Percentiles rank a stretch among this genome's conserved stretches.
These are phyloP conservation scores for Lordiphosa collinella DNA, from an alignment of 1,140 invertebrate species.

Conservation along the genomic window DNA sequence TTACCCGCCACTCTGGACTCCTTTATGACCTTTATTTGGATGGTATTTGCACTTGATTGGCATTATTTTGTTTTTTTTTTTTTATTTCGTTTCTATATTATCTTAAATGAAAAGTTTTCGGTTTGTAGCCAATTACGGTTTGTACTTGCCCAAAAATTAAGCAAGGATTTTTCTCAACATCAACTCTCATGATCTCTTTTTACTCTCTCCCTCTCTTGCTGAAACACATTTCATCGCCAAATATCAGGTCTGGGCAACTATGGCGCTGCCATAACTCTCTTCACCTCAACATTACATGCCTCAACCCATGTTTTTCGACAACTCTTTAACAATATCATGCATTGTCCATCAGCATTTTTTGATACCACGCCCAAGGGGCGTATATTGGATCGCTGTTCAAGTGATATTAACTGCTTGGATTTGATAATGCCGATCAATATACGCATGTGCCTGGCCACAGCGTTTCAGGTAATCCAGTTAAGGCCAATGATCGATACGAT, in stretches of 20 bases:
- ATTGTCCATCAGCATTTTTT: conserved; percentile 87
- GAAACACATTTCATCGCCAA: not conserved
- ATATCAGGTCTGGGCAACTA: conserved; percentile 72
- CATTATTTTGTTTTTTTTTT: conserved; percentile 80
- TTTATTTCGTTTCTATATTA: conserved; percentile 11
- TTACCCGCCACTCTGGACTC: conserved; percentile 86
- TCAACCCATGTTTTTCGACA: conserved; percentile 64
- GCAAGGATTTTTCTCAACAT: conserved; percentile 14
- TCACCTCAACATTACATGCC: conserved; percentile 83
- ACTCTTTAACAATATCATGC: conserved; percentile 83
- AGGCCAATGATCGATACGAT: too few relatives aligned
- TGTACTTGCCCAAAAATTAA: conserved; percentile 34
- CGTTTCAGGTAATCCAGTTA: conserved; percentile 60
- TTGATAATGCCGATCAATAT: conserved; percentile 79
- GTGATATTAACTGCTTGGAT: conserved; percentile 86
- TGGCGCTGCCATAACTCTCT: conserved; percentile 81
- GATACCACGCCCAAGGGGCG: conserved; percentile 88
- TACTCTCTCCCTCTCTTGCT: conserved; percentile 6
- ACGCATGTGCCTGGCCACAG: conserved; percentile 64
- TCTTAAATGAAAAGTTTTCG: conserved; percentile 22
- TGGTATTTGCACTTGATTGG: conserved; percentile 81
- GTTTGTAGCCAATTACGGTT: conserved; percentile 62
- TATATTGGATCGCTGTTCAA: conserved; percentile 87
- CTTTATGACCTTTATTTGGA: conserved; percentile 86
- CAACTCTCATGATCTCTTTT: conserved; percentile 17